Conservation (phyloP, 2,888 invertebrate species). For the Tethea ocularis region DNA sequence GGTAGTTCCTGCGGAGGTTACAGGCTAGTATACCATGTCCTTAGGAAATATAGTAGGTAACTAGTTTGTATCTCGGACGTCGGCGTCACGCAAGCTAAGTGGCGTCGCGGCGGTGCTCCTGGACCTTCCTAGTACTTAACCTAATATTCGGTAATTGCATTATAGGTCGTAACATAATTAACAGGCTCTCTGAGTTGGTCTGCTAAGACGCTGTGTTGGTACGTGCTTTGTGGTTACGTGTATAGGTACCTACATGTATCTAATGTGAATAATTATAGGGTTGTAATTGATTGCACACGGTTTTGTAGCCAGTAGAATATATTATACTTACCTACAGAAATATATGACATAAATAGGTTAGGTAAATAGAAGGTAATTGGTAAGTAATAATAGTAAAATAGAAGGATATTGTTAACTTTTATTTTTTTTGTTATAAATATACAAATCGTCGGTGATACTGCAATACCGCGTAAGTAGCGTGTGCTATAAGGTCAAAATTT, state of each 20-base stretch:
- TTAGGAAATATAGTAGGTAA: constrained; percentile 40
- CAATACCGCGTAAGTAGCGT: too few species aligned
- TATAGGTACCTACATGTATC: not conserved
- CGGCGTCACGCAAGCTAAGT: constrained; percentile 62
- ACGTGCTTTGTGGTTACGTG: constrained; percentile 56
- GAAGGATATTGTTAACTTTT: too few species aligned
- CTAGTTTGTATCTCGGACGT: constrained; percentile 65
- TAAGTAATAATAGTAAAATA: too few species aligned
- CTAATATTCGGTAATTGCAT: constrained; percentile 80
- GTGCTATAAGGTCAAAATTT: too few species aligned
- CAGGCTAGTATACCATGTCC: constrained; percentile 30
- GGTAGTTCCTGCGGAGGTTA: constrained; percentile 17
- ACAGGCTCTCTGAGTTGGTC: constrained; percentile 63
- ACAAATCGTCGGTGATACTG: too few species aligned
- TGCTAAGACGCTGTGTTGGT: constrained; percentile 58
- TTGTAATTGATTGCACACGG: not conserved
- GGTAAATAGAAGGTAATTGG: too few species aligned
- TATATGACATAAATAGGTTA: too few species aligned
- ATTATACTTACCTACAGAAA: too few species aligned
- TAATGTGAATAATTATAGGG: not conserved
- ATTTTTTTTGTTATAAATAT: too few species aligned
- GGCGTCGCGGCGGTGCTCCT: constrained; percentile 63
- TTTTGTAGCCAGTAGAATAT: too few species aligned
- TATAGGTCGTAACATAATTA: constrained; percentile 75
- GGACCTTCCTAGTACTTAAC: constrained; percentile 74